These are phyloP conservation scores for Desmodus rotundus DNA, from an alignment of 2,113 vertebrate genomes.

Conservation along the genomic window DNA sequence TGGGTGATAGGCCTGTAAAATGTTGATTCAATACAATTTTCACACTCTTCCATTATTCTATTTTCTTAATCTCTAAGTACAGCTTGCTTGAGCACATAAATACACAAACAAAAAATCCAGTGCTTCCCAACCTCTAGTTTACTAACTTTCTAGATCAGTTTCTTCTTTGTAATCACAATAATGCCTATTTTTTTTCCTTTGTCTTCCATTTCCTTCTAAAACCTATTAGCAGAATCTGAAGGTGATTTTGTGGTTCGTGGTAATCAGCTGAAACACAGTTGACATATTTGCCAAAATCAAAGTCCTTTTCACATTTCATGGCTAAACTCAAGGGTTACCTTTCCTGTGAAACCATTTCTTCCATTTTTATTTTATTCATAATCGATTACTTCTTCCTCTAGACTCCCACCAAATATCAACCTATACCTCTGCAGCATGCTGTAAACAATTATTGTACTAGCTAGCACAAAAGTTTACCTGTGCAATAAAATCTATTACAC, in stretches of 20 bases:
- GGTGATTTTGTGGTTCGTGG: not conserved
- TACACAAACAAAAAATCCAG: not conserved
- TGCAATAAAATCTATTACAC: not conserved
- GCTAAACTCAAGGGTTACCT: not conserved
- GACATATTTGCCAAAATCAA: not conserved
- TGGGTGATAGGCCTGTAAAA: not conserved
- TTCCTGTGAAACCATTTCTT: not conserved
- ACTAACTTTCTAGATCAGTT: not conserved
- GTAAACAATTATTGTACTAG: not conserved
- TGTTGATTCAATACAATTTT: not conserved
- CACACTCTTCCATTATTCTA: not conserved
- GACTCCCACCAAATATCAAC: not conserved
- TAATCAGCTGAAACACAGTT: not conserved
- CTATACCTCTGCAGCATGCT: not conserved
- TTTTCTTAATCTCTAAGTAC: not conserved
- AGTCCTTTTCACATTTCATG: slow-evolving; percentile 22
- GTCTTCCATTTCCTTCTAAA: not conserved
- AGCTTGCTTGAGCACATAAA: not conserved
- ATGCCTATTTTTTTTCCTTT: not conserved
- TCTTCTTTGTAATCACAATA: not conserved
- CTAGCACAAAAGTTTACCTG: not conserved
- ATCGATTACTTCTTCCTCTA: not conserved
- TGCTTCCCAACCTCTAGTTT: not conserved
- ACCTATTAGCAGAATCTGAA: not conserved
- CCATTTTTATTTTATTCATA: not conserved